Conservation (phyloP, 53 echinoderm and acorn worm genomes). For the Antedon mediterranea region DNA sequence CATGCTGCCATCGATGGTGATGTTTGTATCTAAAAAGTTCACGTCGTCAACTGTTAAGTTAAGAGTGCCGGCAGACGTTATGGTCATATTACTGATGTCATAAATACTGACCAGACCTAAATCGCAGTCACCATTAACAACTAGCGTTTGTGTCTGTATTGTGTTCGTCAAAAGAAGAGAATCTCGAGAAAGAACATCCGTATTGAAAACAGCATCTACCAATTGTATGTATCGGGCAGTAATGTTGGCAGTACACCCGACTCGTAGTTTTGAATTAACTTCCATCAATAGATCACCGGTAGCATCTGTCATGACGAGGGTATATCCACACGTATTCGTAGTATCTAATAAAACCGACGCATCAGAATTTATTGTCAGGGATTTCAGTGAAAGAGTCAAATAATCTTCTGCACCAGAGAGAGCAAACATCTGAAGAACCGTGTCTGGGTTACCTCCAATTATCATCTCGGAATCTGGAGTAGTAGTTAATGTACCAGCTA, state of each 20-base stretch:
- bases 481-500: constrained; percentile 19
- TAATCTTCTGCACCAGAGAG: neutral
- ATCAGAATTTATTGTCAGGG: constrained; percentile 22
- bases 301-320: constrained; percentile 10
- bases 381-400: constrained; percentile 7
- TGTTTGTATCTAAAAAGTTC: constrained; percentile 5
- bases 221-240: constrained; percentile 21
- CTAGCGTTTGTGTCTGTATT: constrained; percentile 21
- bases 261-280: constrained; percentile 18
- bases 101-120: constrained; percentile 25
- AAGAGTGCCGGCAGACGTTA: neutral
- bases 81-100: constrained; percentile 6
- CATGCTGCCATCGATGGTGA: constrained; percentile 28
- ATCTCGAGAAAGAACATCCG: constrained; percentile 8
- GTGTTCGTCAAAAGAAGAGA: constrained; percentile 14
- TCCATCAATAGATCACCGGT: constrained; percentile 25
- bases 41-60: constrained; percentile 12
- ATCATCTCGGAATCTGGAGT: constrained; percentile 8
- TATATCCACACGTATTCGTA: constrained; percentile 46
- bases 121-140: constrained; percentile 28
- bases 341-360: constrained; percentile 19
- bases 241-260: constrained; percentile 34
- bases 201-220: constrained; percentile 36
- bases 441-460: constrained; percentile 8
- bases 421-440: constrained; percentile 3